Evolutionary conservation across 2,888 invertebrate species (phyloP), one percentile per base, ranked within the genome.

Genomic region (Thecocarcelia acutangulata): DNA sequence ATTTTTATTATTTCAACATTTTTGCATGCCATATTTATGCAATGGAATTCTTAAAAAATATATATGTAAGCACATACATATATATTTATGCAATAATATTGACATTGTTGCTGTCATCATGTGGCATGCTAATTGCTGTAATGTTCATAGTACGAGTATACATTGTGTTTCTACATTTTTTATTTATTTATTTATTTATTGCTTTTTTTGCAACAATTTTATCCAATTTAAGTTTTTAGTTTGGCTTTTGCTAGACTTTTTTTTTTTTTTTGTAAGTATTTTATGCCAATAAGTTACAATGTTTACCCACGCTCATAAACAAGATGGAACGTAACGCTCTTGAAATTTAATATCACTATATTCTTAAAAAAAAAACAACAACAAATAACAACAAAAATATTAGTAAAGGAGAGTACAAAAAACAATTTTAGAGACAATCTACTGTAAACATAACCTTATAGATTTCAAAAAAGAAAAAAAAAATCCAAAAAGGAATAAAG

Each of bases 61-160:
- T 19, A 8, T 19, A 58, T 40, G n/a, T n/a, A n/a, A n/a, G n/a
- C n/a, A n/a, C n/a, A n/a, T n/a, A n/a, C n/a, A 48, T 56, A 59
- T 21, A 50, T 75, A 76, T 76, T 76, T 76, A 81, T 81, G 76
- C 80, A 72, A 81, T 68, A 81, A 72, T 81, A 76, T 81, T 81
- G 80, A 81, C 80, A 81, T 81, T 81, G 80, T 56, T 76, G 54
- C 68, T 81, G 76, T 72, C 72, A 66, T 68, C 66, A 46, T 72
- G 59, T 68, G 80, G 77, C 68, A 81, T 81, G 54, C 72, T 81
- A 76, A 75, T 75, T 81, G 76, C 77, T 50, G 46, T 33, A 69
- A 73, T 73, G 42, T 68, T 42, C 46, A 54, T 46, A 24, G 48
- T 69, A 5, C 8, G 6, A n/a, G n/a, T n/a, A 3, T 28, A 28